Evolutionary conservation across 64 coral and sea anemone species (phyloP).

Genomic region (Pocillopora damicornis): DNA sequence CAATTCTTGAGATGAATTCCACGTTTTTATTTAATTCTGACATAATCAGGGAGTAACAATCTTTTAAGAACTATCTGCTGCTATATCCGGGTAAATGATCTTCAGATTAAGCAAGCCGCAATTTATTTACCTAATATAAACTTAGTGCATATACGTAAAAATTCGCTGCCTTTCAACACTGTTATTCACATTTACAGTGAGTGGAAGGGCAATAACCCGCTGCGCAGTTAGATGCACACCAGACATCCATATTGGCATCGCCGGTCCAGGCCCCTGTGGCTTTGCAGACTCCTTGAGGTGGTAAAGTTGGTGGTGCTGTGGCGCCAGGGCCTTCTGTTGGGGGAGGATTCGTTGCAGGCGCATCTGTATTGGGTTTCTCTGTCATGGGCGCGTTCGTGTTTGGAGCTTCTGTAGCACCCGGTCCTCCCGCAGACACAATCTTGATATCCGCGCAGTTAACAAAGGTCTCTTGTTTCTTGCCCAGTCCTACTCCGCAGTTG

Average conservation of each 20-base stretch:
- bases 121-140: too few species aligned
- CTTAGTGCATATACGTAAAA: too few species aligned
- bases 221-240: constrained; percentile 61
- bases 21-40: too few species aligned
- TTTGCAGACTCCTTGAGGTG: constrained; percentile 31
- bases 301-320: neutral
- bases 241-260: constrained; percentile 62
- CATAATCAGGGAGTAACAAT: too few species aligned
- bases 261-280: constrained; percentile 58
- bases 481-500: constrained; percentile 22
- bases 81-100: too few species aligned
- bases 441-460: constrained; percentile 49
- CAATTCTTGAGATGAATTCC: too few species aligned
- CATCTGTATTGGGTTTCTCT: neutral
- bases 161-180: neutral
- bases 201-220: constrained; percentile 11
- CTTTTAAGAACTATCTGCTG: too few species aligned
- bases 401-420: neutral
- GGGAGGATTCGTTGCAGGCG: neutral
- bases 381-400: neutral
- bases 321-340: neutral
- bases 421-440: neutral
- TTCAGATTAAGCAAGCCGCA: too few species aligned
- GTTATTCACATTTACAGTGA: neutral
- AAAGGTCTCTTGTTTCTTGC: constrained; percentile 45